Percentiles rank a stretch among this genome's conserved stretches.
Conservation (phyloP, 2,797 vertebrate species). For the Chaenodraco wilsoni region DNA sequence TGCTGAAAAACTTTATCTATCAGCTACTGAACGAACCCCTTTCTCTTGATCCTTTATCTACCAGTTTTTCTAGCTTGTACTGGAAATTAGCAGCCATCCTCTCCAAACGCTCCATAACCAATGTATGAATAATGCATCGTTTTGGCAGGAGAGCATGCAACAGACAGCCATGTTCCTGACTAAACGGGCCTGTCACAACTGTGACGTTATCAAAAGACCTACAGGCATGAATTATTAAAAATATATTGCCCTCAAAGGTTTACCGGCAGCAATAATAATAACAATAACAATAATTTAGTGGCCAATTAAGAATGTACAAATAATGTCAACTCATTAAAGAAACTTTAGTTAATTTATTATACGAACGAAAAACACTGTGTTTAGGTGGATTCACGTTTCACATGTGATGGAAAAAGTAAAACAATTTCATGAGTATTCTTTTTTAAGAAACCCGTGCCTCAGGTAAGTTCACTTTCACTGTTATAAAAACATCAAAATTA, state of each 20-base stretch:
- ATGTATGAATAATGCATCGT: constrained; percentile 79
- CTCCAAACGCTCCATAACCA: constrained; percentile 74
- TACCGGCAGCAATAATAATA: constrained; percentile 37
- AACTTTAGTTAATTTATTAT: constrained; percentile 86
- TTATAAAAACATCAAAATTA: constrained; percentile 88
- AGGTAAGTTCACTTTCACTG: constrained; percentile 87
- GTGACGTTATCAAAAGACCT: constrained; percentile 76
- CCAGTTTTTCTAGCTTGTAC: constrained; percentile 60
- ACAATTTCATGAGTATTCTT: constrained; percentile 72
- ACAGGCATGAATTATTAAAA: constrained; percentile 74
- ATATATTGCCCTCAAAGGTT: constrained; percentile 37
- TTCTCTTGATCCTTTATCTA: constrained; percentile 55
- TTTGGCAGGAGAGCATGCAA: constrained; percentile 66
- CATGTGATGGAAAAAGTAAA: constrained; percentile 81
- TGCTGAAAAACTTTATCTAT: constrained; percentile 41
- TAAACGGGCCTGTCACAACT: constrained; percentile 80
- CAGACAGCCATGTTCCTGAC: constrained; percentile 69
- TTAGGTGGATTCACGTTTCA: constrained; percentile 84
- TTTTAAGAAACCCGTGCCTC: constrained; percentile 77
- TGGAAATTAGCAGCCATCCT: constrained; percentile 69
- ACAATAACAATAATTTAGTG: constrained; percentile 29
- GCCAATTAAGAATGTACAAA: constrained; percentile 47
- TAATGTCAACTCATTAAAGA: constrained; percentile 75
- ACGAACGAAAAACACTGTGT: constrained; percentile 83
- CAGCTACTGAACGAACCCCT: constrained; percentile 19